Conservation (phyloP, 2,888 invertebrate genomes). For the Sphaerophoria taeniata region DNA sequence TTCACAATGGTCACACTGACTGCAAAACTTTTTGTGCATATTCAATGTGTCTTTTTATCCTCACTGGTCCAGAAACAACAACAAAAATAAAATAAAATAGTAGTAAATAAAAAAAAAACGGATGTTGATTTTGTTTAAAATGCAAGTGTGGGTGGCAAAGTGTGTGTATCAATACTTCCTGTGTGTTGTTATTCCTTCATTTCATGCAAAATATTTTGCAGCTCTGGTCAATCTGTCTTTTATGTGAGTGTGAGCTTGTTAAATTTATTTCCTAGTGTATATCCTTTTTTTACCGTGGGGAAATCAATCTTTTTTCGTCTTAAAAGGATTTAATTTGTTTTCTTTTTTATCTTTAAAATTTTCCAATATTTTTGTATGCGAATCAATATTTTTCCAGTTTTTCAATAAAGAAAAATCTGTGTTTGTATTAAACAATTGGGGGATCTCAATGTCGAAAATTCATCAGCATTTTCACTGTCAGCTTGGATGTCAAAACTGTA, state of each 20-base stretch:
- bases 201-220: constrained; percentile 60
- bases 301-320: constrained; percentile 34
- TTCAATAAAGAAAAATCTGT: too few species aligned
- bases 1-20: constrained; percentile 12
- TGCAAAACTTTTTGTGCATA: constrained; percentile 7
- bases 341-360: neutral
- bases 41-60: constrained; percentile 10
- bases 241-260: neutral
- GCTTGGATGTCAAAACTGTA: too few species aligned
- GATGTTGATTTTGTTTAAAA: constrained; percentile 35
- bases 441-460: constrained; percentile 35
- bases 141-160: constrained; percentile 33
- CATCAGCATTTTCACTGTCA: too few species aligned
- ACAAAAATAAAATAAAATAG: constrained; percentile 16
- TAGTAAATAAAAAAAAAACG: constrained; percentile 18
- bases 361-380: neutral
- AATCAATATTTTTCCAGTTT: constrained; percentile 22
- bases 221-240: constrained; percentile 38
- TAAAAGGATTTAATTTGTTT: constrained; percentile 19
- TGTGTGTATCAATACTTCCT: neutral
- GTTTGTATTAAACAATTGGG: neutral
- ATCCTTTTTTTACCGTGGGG: constrained; percentile 55
- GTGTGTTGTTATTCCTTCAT: constrained; percentile 27
- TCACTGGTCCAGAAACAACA: constrained; percentile 24
- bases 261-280: constrained; percentile 35